Conservation (phyloP, 2,113 vertebrate genomes). For the Deroptyus accipitrinus region DNA sequence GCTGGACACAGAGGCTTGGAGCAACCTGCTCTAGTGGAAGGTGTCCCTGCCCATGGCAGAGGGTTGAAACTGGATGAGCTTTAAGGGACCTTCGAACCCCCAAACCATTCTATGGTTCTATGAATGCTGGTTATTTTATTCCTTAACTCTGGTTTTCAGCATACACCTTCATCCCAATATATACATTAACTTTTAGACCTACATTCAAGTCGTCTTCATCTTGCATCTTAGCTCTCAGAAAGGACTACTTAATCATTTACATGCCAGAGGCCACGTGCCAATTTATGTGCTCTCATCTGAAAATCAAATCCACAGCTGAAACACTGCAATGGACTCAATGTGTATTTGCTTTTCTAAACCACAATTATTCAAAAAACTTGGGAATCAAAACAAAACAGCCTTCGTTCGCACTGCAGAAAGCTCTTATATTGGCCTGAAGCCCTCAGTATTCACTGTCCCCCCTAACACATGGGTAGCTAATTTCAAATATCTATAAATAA, state of each 20-base stretch:
- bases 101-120: neutral
- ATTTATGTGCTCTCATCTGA: neutral
- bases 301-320: neutral
- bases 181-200: neutral
- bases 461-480: neutral
- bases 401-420: neutral
- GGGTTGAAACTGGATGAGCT: neutral
- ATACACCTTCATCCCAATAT: neutral
- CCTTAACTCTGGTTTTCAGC: neutral
- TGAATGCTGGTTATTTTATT: neutral
- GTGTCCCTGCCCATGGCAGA: neutral
- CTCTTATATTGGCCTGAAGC: neutral
- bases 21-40: neutral
- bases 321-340: neutral
- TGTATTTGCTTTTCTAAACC: slow-evolving; percentile 3
- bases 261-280: neutral
- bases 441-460: neutral
- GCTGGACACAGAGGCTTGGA: neutral
- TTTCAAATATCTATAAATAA: slow-evolving; percentile 23
- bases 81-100: neutral
- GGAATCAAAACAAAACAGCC: neutral
- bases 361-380: slow-evolving; percentile 10
- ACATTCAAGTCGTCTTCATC: neutral
- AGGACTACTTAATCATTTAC: neutral
- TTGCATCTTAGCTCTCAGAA: neutral